Evolutionary conservation across 2,797 vertebrate species (phyloP), one percentile per base, ranked within the genome.

Genomic region (Arctocebus calabarensis): DNA sequence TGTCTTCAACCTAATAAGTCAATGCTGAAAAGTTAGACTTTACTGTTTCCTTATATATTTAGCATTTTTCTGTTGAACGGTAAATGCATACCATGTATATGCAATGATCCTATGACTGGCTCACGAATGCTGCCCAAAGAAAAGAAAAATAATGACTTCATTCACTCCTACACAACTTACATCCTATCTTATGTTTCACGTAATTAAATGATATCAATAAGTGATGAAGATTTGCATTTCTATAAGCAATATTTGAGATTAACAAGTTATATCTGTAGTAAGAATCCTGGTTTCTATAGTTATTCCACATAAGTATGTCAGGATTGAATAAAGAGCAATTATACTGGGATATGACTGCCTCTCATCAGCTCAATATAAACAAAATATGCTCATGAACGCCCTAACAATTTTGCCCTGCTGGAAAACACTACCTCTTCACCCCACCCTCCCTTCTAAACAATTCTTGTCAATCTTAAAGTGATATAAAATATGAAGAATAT

Each of bases 11-110:
- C 48, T 71, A 62, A 74, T 73, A 52, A 48, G 52, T 81, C 64
- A 87, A 57, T 62, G 34, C 43, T 86, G 19, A 79, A 83, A 92
- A 88, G 34, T 85, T 3, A 88, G 32, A 57, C 5, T 61, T 84
- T 79, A 52, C 1, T 52, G 7, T 2, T 88, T 91, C 48, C 27
- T 62, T 3, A 75, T 75, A 20, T 40, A 75, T 52, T 88, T 59
- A 95, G 48, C 29, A 64, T 86, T 96, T 96, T 90, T 62, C 85
- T 64, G 13, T 94, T 95, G 74, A 91, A 74, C 85, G 40, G 7
- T n/a, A 43, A 86, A 61, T 84, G 22, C 9, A 74, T 29, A 81
- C 32, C 37, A 74, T 73, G 16, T 61, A 52, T 45, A 37, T 7
- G 1, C 19, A 52, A 52, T 94, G 10, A 82, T 20, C 12, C n/a